Base-by-base conservation (phyloP, 2,888 invertebrate genomes). In the Caenorhabditis sp. region DNA sequence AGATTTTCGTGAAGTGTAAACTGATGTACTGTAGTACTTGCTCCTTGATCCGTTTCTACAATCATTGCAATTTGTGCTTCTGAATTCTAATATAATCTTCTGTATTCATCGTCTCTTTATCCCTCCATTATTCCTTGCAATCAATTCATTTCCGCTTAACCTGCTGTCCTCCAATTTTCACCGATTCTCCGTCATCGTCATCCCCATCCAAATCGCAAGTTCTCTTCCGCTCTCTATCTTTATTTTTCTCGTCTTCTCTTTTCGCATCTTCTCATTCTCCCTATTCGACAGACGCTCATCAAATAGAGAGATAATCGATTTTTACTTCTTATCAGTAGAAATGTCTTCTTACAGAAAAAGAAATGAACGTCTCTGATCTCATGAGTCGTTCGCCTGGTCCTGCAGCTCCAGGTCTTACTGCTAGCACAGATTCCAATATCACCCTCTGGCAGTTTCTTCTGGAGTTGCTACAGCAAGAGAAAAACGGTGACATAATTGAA, bases 371-470 rank as follows among this genome's bases (percentile, higher is more conserved):
- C 22, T 64, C 64, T 1, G 71, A 70, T n/a, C 28, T 79, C 28
- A 79, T 79, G 70, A 37, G 51, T 22, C 60, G 44, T 44, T 61
- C 61, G 6, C 68, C 62, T 32, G 60, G 22, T 9, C 67, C 50
- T 3, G 32, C 51, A 11, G 47, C 18, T 18, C 9, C 47, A 47
- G 18, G 20, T 18, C 18, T 18, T 1, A 18, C 11, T 20, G n/a
- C 47, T 4, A 47, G 5, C 11, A 32, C 67, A 8, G 91, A 91
- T 61, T 87, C 90, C 1, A 92, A 89, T 65, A 93, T 94, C 50
- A 94, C 94, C 0, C 91, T 94, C 74, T 94, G 94, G 94, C 94
- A 94, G 92, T 94, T 94, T 89, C 92, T 94, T 50, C 91, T 94
- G 83, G 94, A 94, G 89, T 92, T 94, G 47, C 91, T 94, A 2